Evolutionary conservation across 2,888 invertebrate species (phyloP), one percentile per base, ranked within the genome.

Genomic region (Desoria tigrina): DNA sequence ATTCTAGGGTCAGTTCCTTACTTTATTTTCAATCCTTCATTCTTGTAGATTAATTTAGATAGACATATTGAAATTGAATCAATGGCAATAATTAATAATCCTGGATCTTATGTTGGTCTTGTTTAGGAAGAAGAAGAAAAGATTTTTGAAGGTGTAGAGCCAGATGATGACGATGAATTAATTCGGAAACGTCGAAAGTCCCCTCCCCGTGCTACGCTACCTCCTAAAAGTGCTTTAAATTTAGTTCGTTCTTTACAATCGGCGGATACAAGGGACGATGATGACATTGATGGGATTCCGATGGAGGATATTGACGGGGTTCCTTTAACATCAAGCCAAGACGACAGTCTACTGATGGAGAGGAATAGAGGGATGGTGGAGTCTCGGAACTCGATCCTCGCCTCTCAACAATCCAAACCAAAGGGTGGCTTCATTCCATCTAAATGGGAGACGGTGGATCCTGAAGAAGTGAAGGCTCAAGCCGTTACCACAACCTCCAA

Each of bases 401-500:
- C n/a, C 6, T 24, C 61, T 42, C 45, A 39, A 55, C 28, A n/a
- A n/a, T n/a, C 65, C 3, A 50, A 28, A 71, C 78, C 80, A 28
- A 85, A 85, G 66, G 87, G 87, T 1, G 87, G 87, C 16, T 93
- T 96, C 82, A 89, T 94, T 64, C 90, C 92, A 9, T 95, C 95
- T 1, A 92, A 94, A 80, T 98, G 97, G 97, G 96, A 98, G 84
- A 90, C 90, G 51, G 91, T 98, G 26, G 95, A 96, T 82, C 92
- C 94, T 26, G 88, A 89, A 77, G 87, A 89, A 79, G 84, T 87
- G 7, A 90, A 90, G 79, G 88, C 87, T 4, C 87, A 88, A 80
- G 92, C 92, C 7, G 90, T 92, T 84, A 90, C 89, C 1, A 75
- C 75, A 18, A 91, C 91, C 0, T 90, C 90, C 76, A 92, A 92